Percentiles rank a stretch among this genome's conserved stretches.
Evolutionary conservation across 2,888 invertebrate species (phyloP).

Genomic region (Acrocyrtus sp.): DNA sequence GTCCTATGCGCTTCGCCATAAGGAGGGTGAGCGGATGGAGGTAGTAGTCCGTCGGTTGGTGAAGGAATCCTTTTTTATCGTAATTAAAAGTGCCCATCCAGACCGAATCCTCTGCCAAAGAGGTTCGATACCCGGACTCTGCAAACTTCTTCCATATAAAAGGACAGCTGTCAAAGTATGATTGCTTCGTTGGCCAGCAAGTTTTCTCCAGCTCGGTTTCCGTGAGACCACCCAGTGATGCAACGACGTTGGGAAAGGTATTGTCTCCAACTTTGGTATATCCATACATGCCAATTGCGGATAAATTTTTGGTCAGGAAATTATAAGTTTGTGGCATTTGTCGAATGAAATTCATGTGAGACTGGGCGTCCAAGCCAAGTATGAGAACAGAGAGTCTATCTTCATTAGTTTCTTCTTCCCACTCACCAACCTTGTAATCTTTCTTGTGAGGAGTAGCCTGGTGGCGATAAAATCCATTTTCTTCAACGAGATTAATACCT

Average conservation of each 20-base stretch:
- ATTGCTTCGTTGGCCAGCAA: conserved; percentile 73
- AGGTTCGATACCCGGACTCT: conserved; percentile 78
- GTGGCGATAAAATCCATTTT: background rate
- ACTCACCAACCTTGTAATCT: background rate
- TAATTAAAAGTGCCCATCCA: conserved; percentile 84
- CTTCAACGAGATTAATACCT: background rate
- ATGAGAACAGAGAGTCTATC: conserved; percentile 74
- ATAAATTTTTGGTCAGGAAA: conserved; percentile 72
- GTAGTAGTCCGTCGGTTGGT: conserved; percentile 88
- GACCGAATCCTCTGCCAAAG: conserved; percentile 85
- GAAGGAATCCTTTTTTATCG: conserved; percentile 78
- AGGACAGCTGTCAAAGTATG: conserved; percentile 80
- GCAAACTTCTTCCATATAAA: conserved; percentile 87
- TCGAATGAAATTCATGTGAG: conserved; percentile 84
- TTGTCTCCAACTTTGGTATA: conserved; percentile 96
- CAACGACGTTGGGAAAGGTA: conserved; percentile 86
- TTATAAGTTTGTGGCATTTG: conserved; percentile 70
- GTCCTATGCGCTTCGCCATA: conserved; percentile 69
- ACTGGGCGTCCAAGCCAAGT: conserved; percentile 86
- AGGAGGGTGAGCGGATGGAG: conserved; percentile 65
- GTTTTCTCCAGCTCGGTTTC: conserved; percentile 73
- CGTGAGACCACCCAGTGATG: conserved; percentile 79
- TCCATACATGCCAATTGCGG: conserved; percentile 82
- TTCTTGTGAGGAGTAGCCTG: background rate
- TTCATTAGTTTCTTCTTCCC: background rate